These are phyloP conservation scores for Basileuterus tristriatus DNA, from an alignment of 2,797 vertebrate species.

Conservation along the genomic window DNA sequence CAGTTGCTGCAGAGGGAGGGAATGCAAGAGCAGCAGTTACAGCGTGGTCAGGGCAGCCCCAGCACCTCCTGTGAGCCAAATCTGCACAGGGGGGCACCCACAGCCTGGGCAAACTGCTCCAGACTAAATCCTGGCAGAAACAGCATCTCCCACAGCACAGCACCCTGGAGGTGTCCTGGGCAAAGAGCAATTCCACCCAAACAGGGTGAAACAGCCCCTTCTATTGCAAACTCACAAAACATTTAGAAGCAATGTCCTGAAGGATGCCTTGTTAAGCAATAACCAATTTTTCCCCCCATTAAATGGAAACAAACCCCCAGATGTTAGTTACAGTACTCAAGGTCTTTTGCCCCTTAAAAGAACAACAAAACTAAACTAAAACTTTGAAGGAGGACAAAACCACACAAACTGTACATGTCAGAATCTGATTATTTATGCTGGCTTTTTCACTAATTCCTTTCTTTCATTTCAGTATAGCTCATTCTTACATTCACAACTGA, in stretches of 20 bases:
- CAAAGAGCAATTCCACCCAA: not conserved
- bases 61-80: not conserved
- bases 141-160: not conserved
- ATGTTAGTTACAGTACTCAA: not conserved
- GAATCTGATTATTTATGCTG: not conserved
- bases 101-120: rapidly evolving
- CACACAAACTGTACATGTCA: not conserved
- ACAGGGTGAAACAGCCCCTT: not conserved
- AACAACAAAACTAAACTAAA: not conserved
- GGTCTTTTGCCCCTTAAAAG: not conserved
- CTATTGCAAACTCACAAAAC: not conserved
- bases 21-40: not conserved
- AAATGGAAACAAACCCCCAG: not conserved
- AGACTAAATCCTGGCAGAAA: not conserved
- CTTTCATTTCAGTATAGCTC: not conserved
- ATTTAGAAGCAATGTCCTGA: not conserved
- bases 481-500: not conserved
- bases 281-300: rapidly evolving
- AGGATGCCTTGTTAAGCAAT: not conserved
- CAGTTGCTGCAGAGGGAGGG: constrained; percentile 78
- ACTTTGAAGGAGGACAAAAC: not conserved
- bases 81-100: rapidly evolving
- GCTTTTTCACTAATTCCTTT: not conserved
- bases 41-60: rapidly evolving
- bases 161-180: rapidly evolving